These are phyloP conservation scores for Calliphora vomitoria DNA, from an alignment of 2,888 invertebrate species.

Conservation along the genomic window DNA sequence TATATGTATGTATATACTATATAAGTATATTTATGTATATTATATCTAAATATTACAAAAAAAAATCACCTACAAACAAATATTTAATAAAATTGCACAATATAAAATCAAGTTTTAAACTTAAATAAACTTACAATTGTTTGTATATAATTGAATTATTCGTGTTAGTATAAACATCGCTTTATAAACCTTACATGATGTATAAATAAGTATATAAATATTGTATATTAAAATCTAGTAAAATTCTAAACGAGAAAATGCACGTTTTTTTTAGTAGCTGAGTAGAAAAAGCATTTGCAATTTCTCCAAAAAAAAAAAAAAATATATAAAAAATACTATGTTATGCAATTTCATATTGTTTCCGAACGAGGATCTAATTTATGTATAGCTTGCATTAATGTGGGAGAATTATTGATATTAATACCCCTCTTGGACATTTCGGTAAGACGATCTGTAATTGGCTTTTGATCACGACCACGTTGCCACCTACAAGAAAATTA, in stretches of 20 bases:
- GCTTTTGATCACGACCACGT: constrained; percentile 87
- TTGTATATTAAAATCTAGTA: constrained; percentile 47
- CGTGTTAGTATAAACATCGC: constrained; percentile 1
- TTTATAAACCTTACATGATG: constrained; percentile 3
- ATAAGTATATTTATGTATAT: constrained; percentile 13
- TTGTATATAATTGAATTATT: constrained; percentile 22
- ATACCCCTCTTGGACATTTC: constrained; percentile 88
- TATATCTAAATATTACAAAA: background rate
- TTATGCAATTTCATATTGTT: constrained; percentile 77
- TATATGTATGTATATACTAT: too few species aligned
- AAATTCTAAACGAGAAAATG: constrained; percentile 44
- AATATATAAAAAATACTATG: background rate
- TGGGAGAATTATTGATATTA: constrained; percentile 86
- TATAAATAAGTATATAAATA: background rate
- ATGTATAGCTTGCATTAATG: constrained; percentile 88
- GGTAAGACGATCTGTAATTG: constrained; percentile 87
- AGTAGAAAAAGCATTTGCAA: constrained; percentile 4
- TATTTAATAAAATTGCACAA: constrained; percentile 33
- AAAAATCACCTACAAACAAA: constrained; percentile 28
- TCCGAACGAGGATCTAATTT: constrained; percentile 85
- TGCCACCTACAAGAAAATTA: constrained; percentile 86
- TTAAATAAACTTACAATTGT: constrained; percentile 29
- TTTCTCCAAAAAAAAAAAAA: background rate
- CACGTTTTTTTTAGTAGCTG: constrained; percentile 7
- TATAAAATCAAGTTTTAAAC: constrained; percentile 12